Base-by-base conservation (phyloP, 2,888 invertebrate genomes). In the Synanthedon formicaeformis region DNA sequence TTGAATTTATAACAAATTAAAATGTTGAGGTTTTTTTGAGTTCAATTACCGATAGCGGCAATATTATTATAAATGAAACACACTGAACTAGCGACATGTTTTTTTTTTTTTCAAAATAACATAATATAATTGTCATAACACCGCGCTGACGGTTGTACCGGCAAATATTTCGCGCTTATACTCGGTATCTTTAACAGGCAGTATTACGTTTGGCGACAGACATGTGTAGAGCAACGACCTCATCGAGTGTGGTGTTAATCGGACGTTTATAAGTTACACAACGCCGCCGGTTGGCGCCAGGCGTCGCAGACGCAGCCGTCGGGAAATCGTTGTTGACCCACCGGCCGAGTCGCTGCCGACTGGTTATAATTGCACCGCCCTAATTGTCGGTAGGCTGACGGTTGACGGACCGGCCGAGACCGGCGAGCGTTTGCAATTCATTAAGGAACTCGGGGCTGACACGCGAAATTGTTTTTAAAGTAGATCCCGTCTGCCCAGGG, bases 301-400 rank as follows among this genome's bases (percentile, higher is more conserved):
- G 71, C 78, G 70, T 71, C 73, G 77, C 66, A 61, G 52, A 23
- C 45, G 41, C 16, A n/a, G 69, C 63, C 67, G 78, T 71, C 81
- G 82, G 81, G 80, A 79, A 82, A 82, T 78, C 76, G 81, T 69
- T 73, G 77, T 69, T 84, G 85, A 85, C 85, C 85, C 80, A 84
- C 73, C 83, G 77, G 75, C 80, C 78, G 78, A 78, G 67, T 78
- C 74, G 74, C 63, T 59, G 64, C 61, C 71, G 71, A 74, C 76
- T 76, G 71, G 74, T 69, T 71, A 76, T 82, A 80, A 84, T 85
- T 83, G 81, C 80, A 70, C 70, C 78, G 86, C 76, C 83, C 85
- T 83, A 81, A 81, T 84, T 84, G 81, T 78, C 54, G 61, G 66
- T 65, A 62, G 66, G 58, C 66, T 63, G 75, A 71, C 69, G 71